phyloP scores from a whole-genome alignment of 2,113 vertebrate species.

The Sprattus sprattus region DNA sequence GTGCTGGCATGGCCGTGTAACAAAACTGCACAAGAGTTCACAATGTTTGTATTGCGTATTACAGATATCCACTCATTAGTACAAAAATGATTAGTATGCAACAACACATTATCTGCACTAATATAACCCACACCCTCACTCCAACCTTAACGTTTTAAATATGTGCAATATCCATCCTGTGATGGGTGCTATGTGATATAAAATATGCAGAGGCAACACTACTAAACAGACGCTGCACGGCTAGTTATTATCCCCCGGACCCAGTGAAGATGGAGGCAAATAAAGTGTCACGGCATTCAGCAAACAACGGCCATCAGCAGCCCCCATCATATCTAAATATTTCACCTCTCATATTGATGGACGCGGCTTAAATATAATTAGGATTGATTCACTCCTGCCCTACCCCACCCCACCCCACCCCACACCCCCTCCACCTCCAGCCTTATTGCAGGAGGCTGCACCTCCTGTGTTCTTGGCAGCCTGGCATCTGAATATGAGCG shows the following conservation, averaged over 20 bases:
- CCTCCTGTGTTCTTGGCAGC: constrained; percentile 53
- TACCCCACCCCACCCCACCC: not conserved
- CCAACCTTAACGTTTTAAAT: not conserved
- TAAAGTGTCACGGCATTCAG: not conserved
- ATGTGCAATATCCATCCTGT: too few species aligned
- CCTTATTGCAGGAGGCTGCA: constrained; percentile 1
- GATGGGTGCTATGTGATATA: not conserved
- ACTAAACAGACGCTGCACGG: not conserved
- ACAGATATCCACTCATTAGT: not conserved
- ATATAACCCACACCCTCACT: not conserved
- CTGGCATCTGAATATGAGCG: constrained; percentile 74
- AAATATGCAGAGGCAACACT: not conserved
- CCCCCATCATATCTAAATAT: constrained; percentile 46
- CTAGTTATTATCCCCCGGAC: not conserved
- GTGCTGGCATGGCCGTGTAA: not conserved
- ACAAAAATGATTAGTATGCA: not conserved
- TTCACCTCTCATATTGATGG: constrained; percentile 67
- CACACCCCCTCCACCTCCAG: not conserved
- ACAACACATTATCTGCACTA: not conserved
- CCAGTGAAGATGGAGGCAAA: not conserved
- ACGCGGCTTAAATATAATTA: constrained; percentile 69
- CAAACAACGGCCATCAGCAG: not conserved
- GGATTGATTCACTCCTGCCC: constrained; percentile 67
- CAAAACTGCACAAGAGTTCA: not conserved
- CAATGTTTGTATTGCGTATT: not conserved